Base-by-base conservation (phyloP, 2,888 invertebrate genomes). In the Chrysomela aeneicollis region DNA sequence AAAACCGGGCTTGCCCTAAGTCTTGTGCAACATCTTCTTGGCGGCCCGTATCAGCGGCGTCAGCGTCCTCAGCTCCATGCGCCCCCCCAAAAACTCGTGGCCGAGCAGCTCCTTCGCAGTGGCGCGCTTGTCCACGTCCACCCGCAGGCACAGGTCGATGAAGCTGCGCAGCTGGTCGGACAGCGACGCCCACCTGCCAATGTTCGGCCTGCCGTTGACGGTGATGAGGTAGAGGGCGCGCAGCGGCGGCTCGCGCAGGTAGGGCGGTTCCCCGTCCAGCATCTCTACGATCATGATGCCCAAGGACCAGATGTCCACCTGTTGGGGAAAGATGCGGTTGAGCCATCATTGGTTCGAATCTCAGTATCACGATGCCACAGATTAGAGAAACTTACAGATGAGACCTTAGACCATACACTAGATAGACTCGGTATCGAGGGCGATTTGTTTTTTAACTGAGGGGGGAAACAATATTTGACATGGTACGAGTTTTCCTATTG, bases 281-380 rank as follows among this genome's bases (percentile, higher is more conserved):
- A 95, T 95, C 84, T 96, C 96, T 62, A 98, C 95, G 0, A 95
- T 95, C 97, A 98, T 97, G 68, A 98, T 98, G n/a, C 97, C 97
- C 62, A 98, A 85, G 0, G 95, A 95, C 96, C 96, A 95, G 42
- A 95, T 93, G 79, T 96, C 96, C 0, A 96, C 42, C 26, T n/a
- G n/a, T n/a, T n/a, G n/a, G n/a, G n/a, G n/a, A n/a, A n/a, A n/a
- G n/a, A n/a, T n/a, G n/a, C n/a, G n/a, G n/a, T n/a, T n/a, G n/a
- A n/a, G n/a, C n/a, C n/a, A n/a, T n/a, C n/a, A n/a, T n/a, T n/a
- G n/a, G n/a, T n/a, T n/a, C n/a, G n/a, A n/a, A n/a, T n/a, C n/a
- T n/a, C n/a, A n/a, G n/a, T n/a, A n/a, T n/a, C n/a, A n/a, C n/a
- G n/a, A n/a, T n/a, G n/a, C n/a, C n/a, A n/a, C n/a, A n/a, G n/a